Percentiles rank a stretch among this genome's conserved stretches.
phyloP scores from a whole-genome alignment of 2,797 vertebrate species.

The Hirundo rustica region DNA sequence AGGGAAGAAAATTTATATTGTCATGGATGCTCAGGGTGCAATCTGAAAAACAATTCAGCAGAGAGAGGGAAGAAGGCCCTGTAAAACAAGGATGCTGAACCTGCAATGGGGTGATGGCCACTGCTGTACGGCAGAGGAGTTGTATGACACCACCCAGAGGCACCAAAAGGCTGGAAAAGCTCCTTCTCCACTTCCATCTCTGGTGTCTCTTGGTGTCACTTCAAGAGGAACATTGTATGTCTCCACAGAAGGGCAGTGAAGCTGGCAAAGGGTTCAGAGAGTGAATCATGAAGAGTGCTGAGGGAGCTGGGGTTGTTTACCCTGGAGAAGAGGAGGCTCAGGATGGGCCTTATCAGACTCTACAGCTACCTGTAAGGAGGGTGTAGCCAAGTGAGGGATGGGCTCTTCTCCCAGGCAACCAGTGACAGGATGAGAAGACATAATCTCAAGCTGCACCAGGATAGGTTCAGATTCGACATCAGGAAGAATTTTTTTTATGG shows the following conservation, averaged over 20 bases:
- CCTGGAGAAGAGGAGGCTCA: background rate
- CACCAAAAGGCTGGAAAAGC: background rate
- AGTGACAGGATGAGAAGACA: background rate
- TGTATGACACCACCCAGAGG: background rate
- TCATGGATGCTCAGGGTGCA: background rate
- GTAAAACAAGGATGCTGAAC: background rate
- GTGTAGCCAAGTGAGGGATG: background rate
- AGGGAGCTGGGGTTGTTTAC: too few species aligned
- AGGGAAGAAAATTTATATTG: background rate
- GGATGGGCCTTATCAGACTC: background rate
- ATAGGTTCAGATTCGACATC: background rate
- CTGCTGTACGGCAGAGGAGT: background rate
- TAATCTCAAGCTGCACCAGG: background rate
- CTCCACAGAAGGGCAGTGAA: background rate
- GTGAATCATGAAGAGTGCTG: background rate
- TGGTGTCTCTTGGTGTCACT: background rate
- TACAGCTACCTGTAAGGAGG: background rate
- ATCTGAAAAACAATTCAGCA: background rate
- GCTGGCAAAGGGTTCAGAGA: accelerated
- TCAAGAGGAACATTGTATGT: background rate
- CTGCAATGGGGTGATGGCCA: accelerated
- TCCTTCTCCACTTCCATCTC: background rate
- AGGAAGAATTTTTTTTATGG: background rate
- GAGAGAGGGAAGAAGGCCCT: background rate
- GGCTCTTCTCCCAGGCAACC: background rate